phyloP scores from a whole-genome alignment of 2,888 invertebrate genomes.

The Craniophora ligustri region DNA sequence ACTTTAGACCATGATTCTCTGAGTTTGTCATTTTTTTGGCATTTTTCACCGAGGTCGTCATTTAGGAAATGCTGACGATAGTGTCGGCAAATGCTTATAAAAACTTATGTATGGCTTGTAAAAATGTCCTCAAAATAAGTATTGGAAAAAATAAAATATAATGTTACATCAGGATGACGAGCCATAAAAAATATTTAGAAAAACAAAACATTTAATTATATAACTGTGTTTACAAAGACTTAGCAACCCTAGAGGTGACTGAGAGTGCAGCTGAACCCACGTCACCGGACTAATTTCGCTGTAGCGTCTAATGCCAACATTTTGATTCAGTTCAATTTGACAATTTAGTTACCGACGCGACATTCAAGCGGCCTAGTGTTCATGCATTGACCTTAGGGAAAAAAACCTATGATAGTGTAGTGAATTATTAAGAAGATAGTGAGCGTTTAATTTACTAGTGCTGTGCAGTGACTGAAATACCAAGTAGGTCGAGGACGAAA shows the following conservation, averaged over 20 bases:
- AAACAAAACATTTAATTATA: slow-evolving; percentile 27
- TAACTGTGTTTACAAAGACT: slow-evolving; percentile 10
- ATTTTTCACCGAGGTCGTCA: too few relatives aligned
- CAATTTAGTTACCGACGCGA: slow-evolving; percentile 78
- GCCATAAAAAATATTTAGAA: too few relatives aligned
- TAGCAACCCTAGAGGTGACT: slow-evolving; percentile 60
- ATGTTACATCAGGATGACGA: too few relatives aligned
- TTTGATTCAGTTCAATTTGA: slow-evolving; percentile 79
- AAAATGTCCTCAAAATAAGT: too few relatives aligned
- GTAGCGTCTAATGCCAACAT: slow-evolving; percentile 74
- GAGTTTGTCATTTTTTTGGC: too few relatives aligned
- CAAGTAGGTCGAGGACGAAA: slow-evolving; percentile 60
- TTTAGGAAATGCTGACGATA: too few relatives aligned
- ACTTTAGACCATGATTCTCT: too few relatives aligned
- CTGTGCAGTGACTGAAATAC: slow-evolving; percentile 55
- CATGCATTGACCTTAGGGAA: slow-evolving; percentile 52
- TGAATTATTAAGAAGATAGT: slow-evolving; percentile 40
- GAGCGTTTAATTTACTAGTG: slow-evolving; percentile 44
- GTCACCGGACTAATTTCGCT: slow-evolving; percentile 74
- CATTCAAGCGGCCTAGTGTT: slow-evolving; percentile 61
- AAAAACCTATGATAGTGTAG: slow-evolving; percentile 20
- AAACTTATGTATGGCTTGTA: too few relatives aligned
- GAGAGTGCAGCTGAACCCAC: slow-evolving; percentile 51
- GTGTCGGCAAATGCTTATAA: too few relatives aligned
- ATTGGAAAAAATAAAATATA: too few relatives aligned